Evolutionary conservation across 1,140 invertebrate species (phyloP).

Genomic region (Ephestia elutella): DNA sequence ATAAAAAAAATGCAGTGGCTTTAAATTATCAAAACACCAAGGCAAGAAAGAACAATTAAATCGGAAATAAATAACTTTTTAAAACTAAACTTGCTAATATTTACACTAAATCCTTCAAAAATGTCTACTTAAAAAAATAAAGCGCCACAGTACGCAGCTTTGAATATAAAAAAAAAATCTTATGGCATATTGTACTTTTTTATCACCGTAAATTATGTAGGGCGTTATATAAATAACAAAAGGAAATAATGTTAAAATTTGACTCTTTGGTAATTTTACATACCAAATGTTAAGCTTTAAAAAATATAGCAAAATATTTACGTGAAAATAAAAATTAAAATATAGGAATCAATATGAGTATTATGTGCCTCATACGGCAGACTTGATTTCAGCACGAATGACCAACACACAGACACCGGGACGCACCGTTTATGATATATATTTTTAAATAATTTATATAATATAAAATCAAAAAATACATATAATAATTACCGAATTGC

Average conservation of each 20-base stretch:
- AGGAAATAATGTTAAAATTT: slow-evolving; percentile 15
- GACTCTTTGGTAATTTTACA: slow-evolving; percentile 33
- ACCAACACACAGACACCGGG: neutral
- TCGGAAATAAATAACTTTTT: slow-evolving; percentile 29
- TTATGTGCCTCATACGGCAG: slow-evolving; percentile 30
- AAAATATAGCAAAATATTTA: slow-evolving; percentile 12
- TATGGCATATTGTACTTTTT: slow-evolving; percentile 62
- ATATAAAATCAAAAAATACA: no score
- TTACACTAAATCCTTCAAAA: slow-evolving; percentile 33
- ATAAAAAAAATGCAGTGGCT: neutral
- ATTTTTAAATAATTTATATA: no score
- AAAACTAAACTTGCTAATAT: slow-evolving; percentile 35
- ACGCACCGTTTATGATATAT: no score
- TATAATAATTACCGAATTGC: no score
- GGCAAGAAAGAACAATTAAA: slow-evolving; percentile 33
- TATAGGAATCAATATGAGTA: slow-evolving; percentile 52
- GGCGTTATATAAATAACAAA: slow-evolving; percentile 4
- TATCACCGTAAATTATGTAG: slow-evolving; percentile 30
- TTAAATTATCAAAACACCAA: neutral
- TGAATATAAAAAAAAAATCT: slow-evolving; percentile 28
- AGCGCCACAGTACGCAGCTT: slow-evolving; percentile 28
- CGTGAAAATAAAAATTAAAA: slow-evolving; percentile 19
- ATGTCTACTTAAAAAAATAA: slow-evolving; percentile 36
- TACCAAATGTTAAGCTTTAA: slow-evolving; percentile 25
- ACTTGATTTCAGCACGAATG: neutral